These are phyloP conservation scores for Bellardia pandia DNA, from an alignment of 2,888 invertebrate genomes.

Conservation along the genomic window DNA sequence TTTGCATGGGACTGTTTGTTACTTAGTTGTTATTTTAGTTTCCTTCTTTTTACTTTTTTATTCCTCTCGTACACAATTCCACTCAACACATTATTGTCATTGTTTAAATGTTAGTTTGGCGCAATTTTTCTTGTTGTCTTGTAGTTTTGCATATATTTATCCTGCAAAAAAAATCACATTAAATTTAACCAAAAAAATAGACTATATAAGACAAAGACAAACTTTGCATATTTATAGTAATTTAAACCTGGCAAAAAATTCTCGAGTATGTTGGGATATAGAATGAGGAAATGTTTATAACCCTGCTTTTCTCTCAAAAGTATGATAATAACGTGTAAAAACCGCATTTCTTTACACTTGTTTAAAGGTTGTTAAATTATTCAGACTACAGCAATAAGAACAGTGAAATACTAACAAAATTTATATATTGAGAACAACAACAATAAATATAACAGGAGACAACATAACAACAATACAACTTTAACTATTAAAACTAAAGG, in stretches of 20 bases:
- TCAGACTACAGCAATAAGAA: constrained; percentile 35
- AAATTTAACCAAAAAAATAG: constrained; percentile 11
- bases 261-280: neutral
- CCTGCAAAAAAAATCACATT: neutral
- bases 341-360: constrained; percentile 60
- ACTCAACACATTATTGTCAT: constrained; percentile 65
- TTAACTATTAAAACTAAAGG: neutral
- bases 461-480: constrained; percentile 30
- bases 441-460: constrained; percentile 29
- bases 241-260: constrained; percentile 26
- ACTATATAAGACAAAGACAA: constrained; percentile 32
- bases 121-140: constrained; percentile 17
- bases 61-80: constrained; percentile 24
- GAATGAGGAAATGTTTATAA: constrained; percentile 24
- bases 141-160: neutral
- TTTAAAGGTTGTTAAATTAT: constrained; percentile 70
- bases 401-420: constrained; percentile 32
- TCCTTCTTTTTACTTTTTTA: constrained; percentile 10
- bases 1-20: neutral
- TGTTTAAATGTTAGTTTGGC: constrained; percentile 65
- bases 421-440: constrained; percentile 42
- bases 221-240: constrained; percentile 61
- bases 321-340: constrained; percentile 41
- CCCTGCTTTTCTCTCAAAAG: neutral
- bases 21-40: constrained; percentile 22